A percentile compares a stretch with the other conserved stretches of the same genome.
These are phyloP conservation scores for Apostichopus parvimensis DNA, from an alignment of 35 echinoderm and acorn worm genomes.

Conservation along the genomic window DNA sequence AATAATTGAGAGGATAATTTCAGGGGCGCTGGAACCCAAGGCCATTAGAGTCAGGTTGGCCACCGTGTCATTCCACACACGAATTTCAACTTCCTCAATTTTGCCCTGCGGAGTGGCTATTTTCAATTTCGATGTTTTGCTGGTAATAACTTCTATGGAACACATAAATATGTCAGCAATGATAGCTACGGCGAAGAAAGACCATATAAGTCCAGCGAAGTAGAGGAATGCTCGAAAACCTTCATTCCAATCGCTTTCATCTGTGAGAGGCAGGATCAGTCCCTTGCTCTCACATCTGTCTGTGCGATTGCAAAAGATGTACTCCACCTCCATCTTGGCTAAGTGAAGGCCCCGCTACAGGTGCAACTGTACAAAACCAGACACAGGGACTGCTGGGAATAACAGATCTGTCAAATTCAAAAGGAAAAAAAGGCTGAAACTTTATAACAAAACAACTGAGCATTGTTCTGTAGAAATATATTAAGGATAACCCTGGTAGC, in stretches of 20 bases:
- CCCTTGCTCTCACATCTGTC: not conserved
- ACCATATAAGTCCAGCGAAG: conserved; percentile 75
- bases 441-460: too few species aligned
- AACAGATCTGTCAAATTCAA: too few species aligned
- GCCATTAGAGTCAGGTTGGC: conserved; percentile 99
- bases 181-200: conserved; percentile 89
- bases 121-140: conserved; percentile 71
- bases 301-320: not conserved
- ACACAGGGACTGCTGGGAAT: not conserved
- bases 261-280: conserved; percentile 40
- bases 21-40: conserved; percentile 82
- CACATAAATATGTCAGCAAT: conserved; percentile 98
- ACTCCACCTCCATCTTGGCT: not conserved
- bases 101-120: conserved; percentile 70
- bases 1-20: conserved; percentile 88
- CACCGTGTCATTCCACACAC: conserved; percentile 96
- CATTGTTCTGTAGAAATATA: too few species aligned
- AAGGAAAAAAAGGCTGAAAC: too few species aligned
- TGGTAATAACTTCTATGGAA: conserved; percentile 97
- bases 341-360: not conserved
- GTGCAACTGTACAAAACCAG: not conserved
- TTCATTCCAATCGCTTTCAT: conserved; percentile 80
- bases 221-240: conserved; percentile 74
- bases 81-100: conserved; percentile 89
- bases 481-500: too few species aligned